A percentile compares a stretch with the other conserved stretches of the same genome.
phyloP scores from a whole-genome alignment of 1,140 invertebrate species.

The Bombus difficillimus region DNA sequence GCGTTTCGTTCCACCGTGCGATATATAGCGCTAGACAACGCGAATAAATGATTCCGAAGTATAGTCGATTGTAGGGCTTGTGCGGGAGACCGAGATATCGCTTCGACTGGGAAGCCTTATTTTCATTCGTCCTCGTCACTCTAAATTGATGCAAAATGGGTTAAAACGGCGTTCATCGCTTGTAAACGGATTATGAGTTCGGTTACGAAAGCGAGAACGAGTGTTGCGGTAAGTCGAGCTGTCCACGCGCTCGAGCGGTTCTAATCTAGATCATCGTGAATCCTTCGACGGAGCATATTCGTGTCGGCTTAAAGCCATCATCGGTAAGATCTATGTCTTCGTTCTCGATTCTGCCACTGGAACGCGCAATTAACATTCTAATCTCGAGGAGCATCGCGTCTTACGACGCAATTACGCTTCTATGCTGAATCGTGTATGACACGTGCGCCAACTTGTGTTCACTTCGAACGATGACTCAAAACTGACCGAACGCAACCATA shows the following conservation, averaged over 20 bases:
- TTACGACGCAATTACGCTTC: constrained; percentile 10
- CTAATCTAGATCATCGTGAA: constrained; percentile 15
- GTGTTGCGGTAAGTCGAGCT: not conserved
- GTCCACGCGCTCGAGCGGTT: not conserved
- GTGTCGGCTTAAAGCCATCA: not conserved
- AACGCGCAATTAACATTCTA: constrained; percentile 28
- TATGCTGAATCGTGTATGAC: not conserved
- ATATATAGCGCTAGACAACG: not conserved
- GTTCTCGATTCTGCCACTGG: not conserved
- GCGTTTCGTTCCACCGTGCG: not conserved
- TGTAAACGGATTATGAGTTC: constrained; percentile 37
- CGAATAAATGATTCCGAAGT: constrained; percentile 17
- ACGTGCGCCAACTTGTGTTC: not conserved
- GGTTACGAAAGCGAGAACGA: constrained; percentile 13
- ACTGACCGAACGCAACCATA: constrained; percentile 17
- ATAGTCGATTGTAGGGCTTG: constrained; percentile 32
- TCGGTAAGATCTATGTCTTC: not conserved
- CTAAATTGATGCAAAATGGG: constrained; percentile 32
- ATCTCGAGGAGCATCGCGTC: not conserved
- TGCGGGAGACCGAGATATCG: constrained; percentile 15
- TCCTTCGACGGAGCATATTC: not conserved
- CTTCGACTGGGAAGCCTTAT: constrained; percentile 28
- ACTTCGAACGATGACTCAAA: constrained; percentile 28
- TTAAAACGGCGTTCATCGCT: constrained; percentile 12
- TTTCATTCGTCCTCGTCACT: constrained; percentile 15